These are phyloP conservation scores for Drosophila ambigua DNA, from an alignment of 1,140 invertebrate genomes.

Conservation along the genomic window DNA sequence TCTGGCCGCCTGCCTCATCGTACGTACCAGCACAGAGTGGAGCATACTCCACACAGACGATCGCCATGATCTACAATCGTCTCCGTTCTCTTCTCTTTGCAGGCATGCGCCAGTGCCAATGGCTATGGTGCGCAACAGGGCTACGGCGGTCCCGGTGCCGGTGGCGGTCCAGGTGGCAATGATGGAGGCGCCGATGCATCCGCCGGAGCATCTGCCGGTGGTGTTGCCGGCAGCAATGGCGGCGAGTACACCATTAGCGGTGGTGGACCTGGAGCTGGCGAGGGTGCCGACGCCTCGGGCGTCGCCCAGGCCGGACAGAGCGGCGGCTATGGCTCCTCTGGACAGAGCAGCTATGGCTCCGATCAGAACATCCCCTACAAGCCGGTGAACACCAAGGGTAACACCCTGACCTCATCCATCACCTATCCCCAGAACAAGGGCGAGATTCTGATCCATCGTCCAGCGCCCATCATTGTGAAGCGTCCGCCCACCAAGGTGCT, in stretches of 20 bases:
- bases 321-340: conserved; percentile 16
- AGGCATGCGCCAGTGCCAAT: conserved; percentile 74
- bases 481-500: conserved; percentile 81
- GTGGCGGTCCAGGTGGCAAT: conserved; percentile 28
- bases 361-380: conserved; percentile 76
- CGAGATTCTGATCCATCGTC: conserved; percentile 81
- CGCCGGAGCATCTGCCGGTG: conserved; percentile 49
- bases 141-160: conserved; percentile 55
- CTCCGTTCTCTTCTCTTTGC: conserved; percentile 15
- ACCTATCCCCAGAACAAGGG: conserved; percentile 82
- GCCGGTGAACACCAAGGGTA: conserved; percentile 75
- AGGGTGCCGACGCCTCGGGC: conserved; percentile 53
- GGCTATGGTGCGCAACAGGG: conserved; percentile 43
- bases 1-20: conserved; percentile 78
- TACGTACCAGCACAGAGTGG: conserved; percentile 47
- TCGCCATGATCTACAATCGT: conserved; percentile 1
- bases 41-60: too few species aligned
- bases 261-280: conserved; percentile 23
- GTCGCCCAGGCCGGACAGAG: conserved; percentile 60
- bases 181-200: conserved; percentile 49
- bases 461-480: conserved; percentile 80
- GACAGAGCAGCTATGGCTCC: conserved; percentile 67
- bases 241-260: conserved; percentile 36
- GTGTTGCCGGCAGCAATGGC: conserved; percentile 42
- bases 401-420: conserved; percentile 77